Percentiles rank a stretch among this genome's conserved stretches.
Evolutionary conservation across 2,113 vertebrate species (phyloP).

Genomic region (Aptenodytes patagonicus): DNA sequence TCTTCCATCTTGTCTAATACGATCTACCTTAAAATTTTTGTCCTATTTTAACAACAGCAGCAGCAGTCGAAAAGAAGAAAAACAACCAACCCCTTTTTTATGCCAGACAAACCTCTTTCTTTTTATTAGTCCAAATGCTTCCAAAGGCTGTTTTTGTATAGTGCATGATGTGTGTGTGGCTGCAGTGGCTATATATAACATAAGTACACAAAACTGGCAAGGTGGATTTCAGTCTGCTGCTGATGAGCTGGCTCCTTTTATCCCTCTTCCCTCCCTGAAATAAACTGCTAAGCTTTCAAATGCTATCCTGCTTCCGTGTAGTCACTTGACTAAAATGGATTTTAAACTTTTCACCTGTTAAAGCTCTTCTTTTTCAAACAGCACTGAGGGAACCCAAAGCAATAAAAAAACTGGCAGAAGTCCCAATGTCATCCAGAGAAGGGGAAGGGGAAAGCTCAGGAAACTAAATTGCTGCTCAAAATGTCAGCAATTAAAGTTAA

Average conservation of each 20-base stretch:
- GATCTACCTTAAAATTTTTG: conserved; percentile 1
- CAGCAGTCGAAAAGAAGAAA: background rate
- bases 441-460: background rate
- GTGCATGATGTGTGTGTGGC: background rate
- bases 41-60: background rate
- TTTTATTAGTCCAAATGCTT: conserved; percentile 2
- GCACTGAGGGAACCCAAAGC: background rate
- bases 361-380: conserved; percentile 17
- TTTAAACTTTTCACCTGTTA: conserved; percentile 34
- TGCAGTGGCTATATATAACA: background rate
- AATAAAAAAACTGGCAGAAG: conserved; percentile 5
- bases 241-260: background rate
- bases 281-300: conserved; percentile 36
- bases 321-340: conserved; percentile 1
- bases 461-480: conserved; percentile 1
- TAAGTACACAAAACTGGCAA: background rate
- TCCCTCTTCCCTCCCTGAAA: background rate
- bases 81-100: background rate
- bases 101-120: background rate
- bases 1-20: background rate
- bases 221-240: background rate
- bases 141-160: background rate
- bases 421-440: background rate
- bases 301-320: background rate
- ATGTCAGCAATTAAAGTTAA: conserved; percentile 53